Conservation (phyloP, 2,113 vertebrate genomes). For the Lathamus discolor region DNA sequence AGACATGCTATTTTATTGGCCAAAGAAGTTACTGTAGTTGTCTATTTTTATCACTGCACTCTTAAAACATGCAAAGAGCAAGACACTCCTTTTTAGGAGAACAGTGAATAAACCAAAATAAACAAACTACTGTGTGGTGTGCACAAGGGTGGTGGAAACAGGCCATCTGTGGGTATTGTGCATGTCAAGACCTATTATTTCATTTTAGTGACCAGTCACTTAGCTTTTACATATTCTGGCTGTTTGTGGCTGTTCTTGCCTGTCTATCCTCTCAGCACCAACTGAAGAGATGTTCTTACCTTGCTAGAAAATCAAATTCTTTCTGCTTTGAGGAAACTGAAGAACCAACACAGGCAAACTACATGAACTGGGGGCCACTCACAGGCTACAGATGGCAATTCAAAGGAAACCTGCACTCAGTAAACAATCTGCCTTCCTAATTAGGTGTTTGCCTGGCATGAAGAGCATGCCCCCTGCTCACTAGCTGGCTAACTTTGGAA, state of each 20-base stretch:
- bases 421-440: not conserved
- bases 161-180: not conserved
- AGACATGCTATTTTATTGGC: not conserved
- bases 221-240: not conserved
- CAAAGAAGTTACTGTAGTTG: not conserved
- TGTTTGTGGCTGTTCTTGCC: not conserved
- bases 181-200: slow-evolving; percentile 1
- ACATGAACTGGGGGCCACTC: not conserved
- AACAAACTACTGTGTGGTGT: slow-evolving; percentile 1
- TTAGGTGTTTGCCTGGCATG: not conserved
- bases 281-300: not conserved
- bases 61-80: not conserved
- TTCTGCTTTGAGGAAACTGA: not conserved
- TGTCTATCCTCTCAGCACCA: not conserved
- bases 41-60: slow-evolving; percentile 25
- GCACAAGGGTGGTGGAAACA: not conserved
- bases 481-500: not conserved
- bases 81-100: slow-evolving; percentile 26
- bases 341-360: not conserved
- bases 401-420: not conserved
- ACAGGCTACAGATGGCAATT: not conserved
- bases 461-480: not conserved
- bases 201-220: not conserved
- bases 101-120: slow-evolving; percentile 31
- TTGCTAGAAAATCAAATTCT: not conserved